Evolutionary conservation across 2,113 vertebrate species (phyloP), one percentile per base, ranked within the genome.

Genomic region (Aleadryas rufinucha): DNA sequence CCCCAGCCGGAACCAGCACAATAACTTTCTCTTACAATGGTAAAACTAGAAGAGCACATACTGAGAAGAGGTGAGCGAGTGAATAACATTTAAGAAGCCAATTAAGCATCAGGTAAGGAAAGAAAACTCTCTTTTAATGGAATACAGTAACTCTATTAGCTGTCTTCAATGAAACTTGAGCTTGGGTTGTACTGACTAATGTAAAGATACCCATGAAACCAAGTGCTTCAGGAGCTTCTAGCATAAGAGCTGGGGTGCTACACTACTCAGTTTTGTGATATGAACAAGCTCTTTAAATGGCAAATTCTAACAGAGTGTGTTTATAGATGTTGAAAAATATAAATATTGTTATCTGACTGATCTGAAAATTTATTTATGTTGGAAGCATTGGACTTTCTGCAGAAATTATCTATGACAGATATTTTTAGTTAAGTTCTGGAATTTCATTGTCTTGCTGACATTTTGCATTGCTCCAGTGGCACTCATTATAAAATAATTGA

Each of bases 131-230:
- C 47, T 96, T 87, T 88, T 86, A 92, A 76, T 92, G 82, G 79
- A 92, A 88, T 45, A 83, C 53, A 83, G 82, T 85, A 92, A 72
- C 41, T 85, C 66, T 83, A 49, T 37, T 85, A 94, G 59, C 66
- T 72, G 26, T 88, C 75, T 90, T 80, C 75, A 83, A 10, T 49
- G 90, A 95, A 95, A 95, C 71, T 39, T 92, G 90, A 97, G 85
- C 83, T 61, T 1, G 0, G 26, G 35, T 37, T 85, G 14, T 85
- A 27, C 45, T 65, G 57, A 64, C 82, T 87, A 52, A 64, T 45
- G 49, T 60, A 95, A 97, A 88, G 79, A n/a, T 80, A 94, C 49
- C 63, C 63, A 76, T 10, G 75, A 94, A 96, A 94, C 54, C 66
- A 61, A 80, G 66, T 19, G 66, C 42, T 80, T 54, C 23, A 61